Percentiles rank a stretch among this genome's conserved stretches.
Conservation (phyloP, 2,113 vertebrate species). For the Cacatua alba region DNA sequence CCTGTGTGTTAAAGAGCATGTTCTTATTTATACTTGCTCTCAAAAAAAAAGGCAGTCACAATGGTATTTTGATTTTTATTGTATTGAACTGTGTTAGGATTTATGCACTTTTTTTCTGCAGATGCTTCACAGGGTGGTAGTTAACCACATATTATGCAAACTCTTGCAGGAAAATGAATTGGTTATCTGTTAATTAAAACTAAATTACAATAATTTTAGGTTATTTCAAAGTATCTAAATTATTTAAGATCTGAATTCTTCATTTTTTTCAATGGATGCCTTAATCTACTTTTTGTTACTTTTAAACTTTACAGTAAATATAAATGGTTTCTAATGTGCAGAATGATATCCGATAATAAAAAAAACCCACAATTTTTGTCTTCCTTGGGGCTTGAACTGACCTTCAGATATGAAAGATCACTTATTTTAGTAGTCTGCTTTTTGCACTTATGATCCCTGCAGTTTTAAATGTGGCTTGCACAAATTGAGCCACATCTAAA, state of each 20-base stretch:
- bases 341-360: neutral
- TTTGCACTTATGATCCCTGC: neutral
- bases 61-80: neutral
- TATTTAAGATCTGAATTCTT: neutral
- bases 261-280: neutral
- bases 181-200: conserved; percentile 18
- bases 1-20: neutral
- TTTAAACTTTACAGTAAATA: neutral
- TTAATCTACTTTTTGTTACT: neutral
- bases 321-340: neutral
- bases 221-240: neutral
- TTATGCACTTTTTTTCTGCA: neutral
- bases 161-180: neutral
- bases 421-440: neutral
- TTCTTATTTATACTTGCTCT: neutral
- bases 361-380: neutral
- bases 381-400: neutral
- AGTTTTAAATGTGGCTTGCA: neutral
- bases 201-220: neutral
- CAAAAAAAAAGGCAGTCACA: neutral
- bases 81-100: neutral
- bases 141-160: neutral
- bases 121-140: neutral
- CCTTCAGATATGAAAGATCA: neutral
- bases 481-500: neutral